Evolutionary conservation across 2,113 vertebrate species (phyloP).

Genomic region (Pterophyllum scalare): DNA sequence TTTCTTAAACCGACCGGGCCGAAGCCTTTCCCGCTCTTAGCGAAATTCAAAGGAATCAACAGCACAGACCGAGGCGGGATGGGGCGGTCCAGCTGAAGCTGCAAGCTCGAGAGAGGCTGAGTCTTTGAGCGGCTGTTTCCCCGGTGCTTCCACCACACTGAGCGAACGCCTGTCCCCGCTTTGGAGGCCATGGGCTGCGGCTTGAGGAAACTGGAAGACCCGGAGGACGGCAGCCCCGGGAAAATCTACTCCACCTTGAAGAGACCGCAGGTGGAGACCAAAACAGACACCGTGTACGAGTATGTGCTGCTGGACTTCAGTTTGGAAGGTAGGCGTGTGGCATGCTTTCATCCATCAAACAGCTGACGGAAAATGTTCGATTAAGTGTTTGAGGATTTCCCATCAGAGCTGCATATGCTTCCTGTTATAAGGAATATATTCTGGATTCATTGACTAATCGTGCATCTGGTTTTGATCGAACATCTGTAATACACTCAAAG

Average conservation of each 20-base stretch:
- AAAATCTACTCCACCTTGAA: conserved; percentile 98
- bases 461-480: too few species aligned
- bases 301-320: conserved; percentile 96
- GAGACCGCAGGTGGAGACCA: conserved; percentile 96
- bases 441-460: background rate
- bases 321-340: conserved; percentile 85
- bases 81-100: conserved; percentile 50
- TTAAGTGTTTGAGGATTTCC: background rate
- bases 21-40: background rate
- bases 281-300: conserved; percentile 90
- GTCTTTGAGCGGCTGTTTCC: conserved; percentile 25
- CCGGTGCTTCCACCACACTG: conserved; percentile 34
- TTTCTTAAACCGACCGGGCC: background rate
- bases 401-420: background rate
- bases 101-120: background rate
- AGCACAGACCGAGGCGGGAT: conserved; percentile 42
- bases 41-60: background rate
- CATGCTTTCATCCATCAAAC: background rate
- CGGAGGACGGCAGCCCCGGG: conserved; percentile 96
- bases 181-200: conserved; percentile 93
- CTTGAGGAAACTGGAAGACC: conserved; percentile 94
- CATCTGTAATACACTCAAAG: background rate
- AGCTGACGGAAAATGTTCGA: background rate
- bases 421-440: background rate
- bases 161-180: conserved; percentile 41